Percentiles rank a stretch among this genome's conserved stretches.
phyloP scores from a whole-genome alignment of 1,140 invertebrate genomes.

The Octopus bimaculoides region DNA sequence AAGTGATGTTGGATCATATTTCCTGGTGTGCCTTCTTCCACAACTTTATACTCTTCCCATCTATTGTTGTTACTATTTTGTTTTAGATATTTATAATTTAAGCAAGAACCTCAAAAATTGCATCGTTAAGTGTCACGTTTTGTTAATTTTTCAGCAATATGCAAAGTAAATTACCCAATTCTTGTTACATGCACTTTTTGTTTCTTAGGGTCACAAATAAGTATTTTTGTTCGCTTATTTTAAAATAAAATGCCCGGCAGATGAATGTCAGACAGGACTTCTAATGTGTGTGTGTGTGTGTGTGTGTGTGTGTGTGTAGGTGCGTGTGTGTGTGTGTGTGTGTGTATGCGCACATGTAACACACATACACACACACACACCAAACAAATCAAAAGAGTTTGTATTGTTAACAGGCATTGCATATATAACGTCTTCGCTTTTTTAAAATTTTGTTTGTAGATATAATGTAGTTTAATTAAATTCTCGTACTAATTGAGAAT shows the following conservation, averaged over 20 bases:
- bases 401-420: background rate
- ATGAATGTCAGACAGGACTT: background rate
- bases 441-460: background rate
- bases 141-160: background rate
- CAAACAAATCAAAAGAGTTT: background rate
- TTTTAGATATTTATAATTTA: too few relatives aligned
- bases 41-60: too few relatives aligned
- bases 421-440: background rate
- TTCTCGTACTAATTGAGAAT: background rate
- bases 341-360: background rate
- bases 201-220: background rate
- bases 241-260: background rate
- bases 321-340: background rate
- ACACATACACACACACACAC: too few relatives aligned
- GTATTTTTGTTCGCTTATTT: background rate
- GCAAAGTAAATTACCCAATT: background rate
- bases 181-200: background rate
- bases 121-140: background rate
- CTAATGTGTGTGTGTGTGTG: background rate
- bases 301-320: background rate
- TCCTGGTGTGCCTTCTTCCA: too few relatives aligned
- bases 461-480: background rate
- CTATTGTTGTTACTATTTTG: too few relatives aligned
- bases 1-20: too few relatives aligned
- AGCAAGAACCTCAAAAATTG: background rate